Conservation (phyloP, 2,113 vertebrate species). For the Castor canadensis region DNA sequence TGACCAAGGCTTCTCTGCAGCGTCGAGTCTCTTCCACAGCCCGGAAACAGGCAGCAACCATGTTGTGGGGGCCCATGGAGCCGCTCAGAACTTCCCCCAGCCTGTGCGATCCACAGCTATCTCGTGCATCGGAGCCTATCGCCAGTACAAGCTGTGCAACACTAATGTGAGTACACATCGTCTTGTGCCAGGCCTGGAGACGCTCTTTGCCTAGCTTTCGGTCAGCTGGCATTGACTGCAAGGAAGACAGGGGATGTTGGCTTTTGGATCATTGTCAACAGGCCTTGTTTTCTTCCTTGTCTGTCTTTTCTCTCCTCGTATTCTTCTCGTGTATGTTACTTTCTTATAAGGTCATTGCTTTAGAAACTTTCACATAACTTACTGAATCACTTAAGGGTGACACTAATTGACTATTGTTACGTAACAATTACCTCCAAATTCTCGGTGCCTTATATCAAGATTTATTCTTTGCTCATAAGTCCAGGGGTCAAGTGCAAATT, state of each 20-base stretch:
- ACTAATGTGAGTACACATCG: constrained; percentile 85
- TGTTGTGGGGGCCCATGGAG: neutral
- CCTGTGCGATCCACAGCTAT: constrained; percentile 84
- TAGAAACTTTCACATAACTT: neutral
- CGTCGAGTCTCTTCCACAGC: constrained; percentile 77
- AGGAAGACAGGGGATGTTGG: neutral
- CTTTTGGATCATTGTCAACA: neutral
- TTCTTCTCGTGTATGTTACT: neutral
- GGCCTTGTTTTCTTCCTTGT: no score
- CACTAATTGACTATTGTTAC: neutral
- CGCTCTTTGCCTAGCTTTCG: neutral
- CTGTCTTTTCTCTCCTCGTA: neutral
- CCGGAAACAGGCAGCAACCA: constrained; percentile 61
- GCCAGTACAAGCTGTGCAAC: constrained; percentile 92
- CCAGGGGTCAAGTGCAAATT: neutral
- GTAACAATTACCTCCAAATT: neutral
- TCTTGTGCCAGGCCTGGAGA: neutral
- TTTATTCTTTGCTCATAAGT: neutral
- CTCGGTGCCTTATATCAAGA: neutral
- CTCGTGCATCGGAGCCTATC: constrained; percentile 85
- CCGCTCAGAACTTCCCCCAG: constrained; percentile 75
- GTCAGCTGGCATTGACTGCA: neutral
- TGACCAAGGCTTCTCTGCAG: constrained; percentile 69
- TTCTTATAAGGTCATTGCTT: neutral
- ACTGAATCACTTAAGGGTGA: neutral